These are phyloP conservation scores for Paguma larvata DNA, from an alignment of 2,797 vertebrate species.

Conservation along the genomic window DNA sequence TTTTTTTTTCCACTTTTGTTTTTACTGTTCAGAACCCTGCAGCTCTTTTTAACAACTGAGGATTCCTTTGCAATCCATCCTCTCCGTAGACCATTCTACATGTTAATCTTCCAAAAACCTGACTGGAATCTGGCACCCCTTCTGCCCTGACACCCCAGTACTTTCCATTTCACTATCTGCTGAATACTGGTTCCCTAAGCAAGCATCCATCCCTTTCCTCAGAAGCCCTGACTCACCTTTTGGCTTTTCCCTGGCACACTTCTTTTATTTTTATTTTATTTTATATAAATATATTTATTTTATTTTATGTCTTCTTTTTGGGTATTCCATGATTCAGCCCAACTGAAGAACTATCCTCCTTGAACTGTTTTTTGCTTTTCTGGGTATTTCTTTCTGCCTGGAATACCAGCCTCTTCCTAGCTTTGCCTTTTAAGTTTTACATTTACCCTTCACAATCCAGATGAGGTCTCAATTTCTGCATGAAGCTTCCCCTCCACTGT, in stretches of 20 bases:
- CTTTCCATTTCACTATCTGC: not conserved
- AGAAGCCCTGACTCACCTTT: not conserved
- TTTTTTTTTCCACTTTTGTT: not conserved
- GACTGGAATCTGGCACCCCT: not conserved
- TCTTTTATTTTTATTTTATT: too few relatives aligned
- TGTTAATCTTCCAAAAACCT: not conserved
- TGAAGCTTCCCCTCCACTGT: not conserved
- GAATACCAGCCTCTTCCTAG: not conserved
- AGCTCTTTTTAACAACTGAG: not conserved
- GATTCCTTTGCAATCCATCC: not conserved
- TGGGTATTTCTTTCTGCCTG: not conserved
- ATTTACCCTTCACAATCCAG: not conserved
- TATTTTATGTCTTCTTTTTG: not conserved
- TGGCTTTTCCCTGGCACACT: not conserved
- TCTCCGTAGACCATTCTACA: not conserved
- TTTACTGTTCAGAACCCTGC: not conserved
- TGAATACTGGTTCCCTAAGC: not conserved
- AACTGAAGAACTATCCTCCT: not conserved
- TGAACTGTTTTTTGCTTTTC: not conserved
- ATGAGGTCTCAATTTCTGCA: not conserved
- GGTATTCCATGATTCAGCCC: not conserved
- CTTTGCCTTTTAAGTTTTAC: slow-evolving; percentile 11
- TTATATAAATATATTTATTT: too few relatives aligned
- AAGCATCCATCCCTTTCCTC: not conserved
- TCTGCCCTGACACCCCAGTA: not conserved